Conservation (phyloP, 1,140 invertebrate species). For the Nasonia giraulti region DNA sequence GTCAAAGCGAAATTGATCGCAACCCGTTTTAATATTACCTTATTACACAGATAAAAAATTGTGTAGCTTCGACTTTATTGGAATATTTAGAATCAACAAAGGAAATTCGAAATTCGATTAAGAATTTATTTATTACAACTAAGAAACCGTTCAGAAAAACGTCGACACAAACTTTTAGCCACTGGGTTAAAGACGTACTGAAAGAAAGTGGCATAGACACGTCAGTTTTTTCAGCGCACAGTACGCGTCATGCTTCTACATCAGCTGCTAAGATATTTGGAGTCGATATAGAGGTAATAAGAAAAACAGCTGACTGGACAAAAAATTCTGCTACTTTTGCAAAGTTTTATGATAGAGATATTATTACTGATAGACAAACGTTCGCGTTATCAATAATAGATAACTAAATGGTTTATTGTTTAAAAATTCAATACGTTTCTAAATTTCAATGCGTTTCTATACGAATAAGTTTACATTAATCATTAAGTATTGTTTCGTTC, state of each 20-base stretch:
- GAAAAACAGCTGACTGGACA: constrained; percentile 47
- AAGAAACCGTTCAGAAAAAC: background rate
- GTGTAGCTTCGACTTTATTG: too few relatives aligned
- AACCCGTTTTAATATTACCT: background rate
- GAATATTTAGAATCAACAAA: too few relatives aligned
- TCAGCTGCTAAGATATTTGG: constrained; percentile 42
- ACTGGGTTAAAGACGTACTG: constrained; percentile 41
- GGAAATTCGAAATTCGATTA: too few relatives aligned
- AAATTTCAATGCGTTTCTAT: too few relatives aligned
- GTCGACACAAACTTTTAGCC: constrained; percentile 34
- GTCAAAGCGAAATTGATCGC: background rate
- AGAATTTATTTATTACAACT: too few relatives aligned
- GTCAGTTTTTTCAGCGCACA: constrained; percentile 35
- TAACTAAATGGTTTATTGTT: background rate
- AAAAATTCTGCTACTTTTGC: constrained; percentile 31
- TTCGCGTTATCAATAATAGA: background rate
- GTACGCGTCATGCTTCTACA: constrained; percentile 45
- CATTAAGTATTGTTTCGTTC: too few relatives aligned
- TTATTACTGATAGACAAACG: background rate
- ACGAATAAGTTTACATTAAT: too few relatives aligned
- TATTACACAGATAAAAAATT: too few relatives aligned
- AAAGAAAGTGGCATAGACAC: constrained; percentile 29
- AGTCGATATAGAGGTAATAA: constrained; percentile 43
- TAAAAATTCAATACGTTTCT: too few relatives aligned
- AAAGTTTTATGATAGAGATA: background rate